Percentiles rank a stretch among this genome's conserved stretches.
Evolutionary conservation across 2,113 vertebrate genomes (phyloP).

Genomic region (Zosterops lateralis): DNA sequence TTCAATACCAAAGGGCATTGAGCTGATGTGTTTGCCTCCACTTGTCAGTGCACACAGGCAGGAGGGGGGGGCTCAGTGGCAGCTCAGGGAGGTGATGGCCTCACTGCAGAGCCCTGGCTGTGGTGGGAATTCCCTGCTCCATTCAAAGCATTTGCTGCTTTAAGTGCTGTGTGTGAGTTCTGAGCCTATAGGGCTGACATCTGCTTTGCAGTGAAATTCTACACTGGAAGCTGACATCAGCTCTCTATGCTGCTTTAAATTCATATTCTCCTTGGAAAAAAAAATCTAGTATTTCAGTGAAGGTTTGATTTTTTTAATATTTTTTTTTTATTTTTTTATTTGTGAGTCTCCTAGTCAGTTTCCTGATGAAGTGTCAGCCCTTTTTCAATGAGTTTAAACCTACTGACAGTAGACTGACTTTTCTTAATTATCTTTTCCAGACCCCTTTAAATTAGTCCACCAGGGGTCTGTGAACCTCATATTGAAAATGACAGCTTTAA

Average conservation of each 20-base stretch:
- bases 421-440: constrained; percentile 50
- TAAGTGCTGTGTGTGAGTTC: not conserved
- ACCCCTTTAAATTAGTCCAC: constrained; percentile 46
- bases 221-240: not conserved
- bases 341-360: not conserved
- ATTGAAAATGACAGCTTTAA: constrained; percentile 55
- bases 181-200: not conserved
- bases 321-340: not conserved
- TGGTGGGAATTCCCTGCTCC: not conserved
- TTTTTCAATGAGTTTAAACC: not conserved
- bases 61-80: not conserved
- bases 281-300: not conserved
- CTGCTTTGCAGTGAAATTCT: constrained; percentile 9
- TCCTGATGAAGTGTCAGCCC: not conserved
- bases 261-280: not conserved
- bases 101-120: not conserved
- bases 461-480: constrained; percentile 25
- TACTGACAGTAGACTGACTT: constrained; percentile 42
- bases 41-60: rapidly evolving
- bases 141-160: not conserved
- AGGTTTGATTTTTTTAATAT: not conserved
- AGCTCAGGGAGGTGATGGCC: not conserved
- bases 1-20: rapidly evolving
- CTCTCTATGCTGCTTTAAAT: not conserved
- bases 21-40: not conserved